phyloP scores from a whole-genome alignment of 2,797 vertebrate species.

The Sebastes diploproa region DNA sequence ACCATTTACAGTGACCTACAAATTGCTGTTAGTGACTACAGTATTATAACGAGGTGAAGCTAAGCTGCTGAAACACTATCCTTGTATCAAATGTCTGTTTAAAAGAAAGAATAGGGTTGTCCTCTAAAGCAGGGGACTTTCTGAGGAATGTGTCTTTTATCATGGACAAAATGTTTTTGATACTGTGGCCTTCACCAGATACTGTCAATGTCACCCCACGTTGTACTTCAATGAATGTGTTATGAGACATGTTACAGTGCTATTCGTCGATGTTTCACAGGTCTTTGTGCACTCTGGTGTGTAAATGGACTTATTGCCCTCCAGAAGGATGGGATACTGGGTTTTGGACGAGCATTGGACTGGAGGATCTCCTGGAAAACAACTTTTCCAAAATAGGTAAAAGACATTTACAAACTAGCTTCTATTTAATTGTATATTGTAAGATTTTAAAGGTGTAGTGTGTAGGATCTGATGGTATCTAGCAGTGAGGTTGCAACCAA shows the following conservation, averaged over 20 bases:
- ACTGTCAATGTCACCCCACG: not conserved
- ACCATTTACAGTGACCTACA: not conserved
- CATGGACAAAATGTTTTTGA: not conserved
- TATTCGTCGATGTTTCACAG: conserved; percentile 67
- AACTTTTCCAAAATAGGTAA: conserved; percentile 92
- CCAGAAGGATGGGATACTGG: conserved; percentile 89
- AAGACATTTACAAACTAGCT: not conserved
- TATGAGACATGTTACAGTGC: too few species aligned
- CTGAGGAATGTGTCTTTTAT: not conserved
- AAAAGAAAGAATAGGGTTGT: not conserved
- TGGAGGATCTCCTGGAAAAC: conserved; percentile 89
- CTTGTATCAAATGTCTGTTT: conserved; percentile 14
- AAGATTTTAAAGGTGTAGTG: not conserved
- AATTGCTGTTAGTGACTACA: not conserved
- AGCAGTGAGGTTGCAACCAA: too few species aligned
- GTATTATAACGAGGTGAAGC: not conserved
- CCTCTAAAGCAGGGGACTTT: not conserved
- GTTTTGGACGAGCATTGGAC: conserved; percentile 90
- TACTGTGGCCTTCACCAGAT: not conserved
- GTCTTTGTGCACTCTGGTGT: conserved; percentile 94
- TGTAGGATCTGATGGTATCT: too few species aligned
- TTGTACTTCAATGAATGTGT: not conserved
- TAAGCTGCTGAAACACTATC: not conserved
- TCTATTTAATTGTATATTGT: not conserved
- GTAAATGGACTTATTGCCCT: conserved; percentile 94